phyloP scores from a whole-genome alignment of 2,113 vertebrate species.

The Oplegnathus fasciatus region DNA sequence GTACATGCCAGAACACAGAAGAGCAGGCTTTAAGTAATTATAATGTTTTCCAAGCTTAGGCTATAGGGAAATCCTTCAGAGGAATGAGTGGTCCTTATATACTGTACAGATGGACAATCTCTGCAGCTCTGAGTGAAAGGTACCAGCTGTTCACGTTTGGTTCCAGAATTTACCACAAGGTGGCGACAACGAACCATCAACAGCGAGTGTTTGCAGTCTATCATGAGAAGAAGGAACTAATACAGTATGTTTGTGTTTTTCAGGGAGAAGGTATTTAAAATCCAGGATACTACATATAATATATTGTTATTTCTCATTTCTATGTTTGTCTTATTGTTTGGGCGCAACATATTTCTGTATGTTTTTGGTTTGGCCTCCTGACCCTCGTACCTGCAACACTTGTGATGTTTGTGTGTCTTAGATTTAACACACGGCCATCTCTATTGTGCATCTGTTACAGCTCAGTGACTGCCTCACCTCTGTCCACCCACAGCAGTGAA shows the following conservation, averaged over 20 bases:
- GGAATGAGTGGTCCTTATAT: not conserved
- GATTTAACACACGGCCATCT: not conserved
- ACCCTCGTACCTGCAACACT: not conserved
- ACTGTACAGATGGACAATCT: not conserved
- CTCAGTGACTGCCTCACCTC: not conserved
- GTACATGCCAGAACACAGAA: not conserved
- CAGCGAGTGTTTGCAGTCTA: not conserved
- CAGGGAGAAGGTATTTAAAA: not conserved
- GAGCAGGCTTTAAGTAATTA: not conserved
- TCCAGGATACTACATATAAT: not conserved
- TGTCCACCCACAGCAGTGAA: too few relatives aligned
- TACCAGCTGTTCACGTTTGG: too few relatives aligned
- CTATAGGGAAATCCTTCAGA: not conserved
- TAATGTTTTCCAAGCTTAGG: not conserved
- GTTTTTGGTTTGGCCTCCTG: not conserved
- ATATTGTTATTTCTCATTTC: not conserved
- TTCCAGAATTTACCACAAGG: slow-evolving; percentile 34
- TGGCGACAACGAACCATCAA: slow-evolving; percentile 18
- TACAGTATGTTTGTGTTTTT: not conserved
- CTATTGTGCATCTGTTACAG: not conserved
- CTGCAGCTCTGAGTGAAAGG: not conserved
- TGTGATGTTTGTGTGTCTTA: not conserved
- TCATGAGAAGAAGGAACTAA: not conserved
- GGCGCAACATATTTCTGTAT: not conserved
- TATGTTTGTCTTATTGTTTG: not conserved